Percentiles rank a stretch among this genome's conserved stretches.
Evolutionary conservation across 1,140 invertebrate genomes (phyloP).

Genomic region (Holotrichia oblita): DNA sequence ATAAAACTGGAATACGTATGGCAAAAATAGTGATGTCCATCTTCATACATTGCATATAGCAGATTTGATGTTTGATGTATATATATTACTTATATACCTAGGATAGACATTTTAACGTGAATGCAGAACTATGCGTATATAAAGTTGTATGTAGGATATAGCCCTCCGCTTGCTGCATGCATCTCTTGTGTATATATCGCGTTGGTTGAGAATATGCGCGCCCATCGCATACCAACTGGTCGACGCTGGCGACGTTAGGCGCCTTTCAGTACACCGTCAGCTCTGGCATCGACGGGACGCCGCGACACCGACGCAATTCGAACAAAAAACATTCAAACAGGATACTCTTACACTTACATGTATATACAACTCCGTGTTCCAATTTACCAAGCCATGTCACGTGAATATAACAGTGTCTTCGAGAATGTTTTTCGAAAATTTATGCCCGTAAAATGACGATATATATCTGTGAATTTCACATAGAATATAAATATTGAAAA

Average conservation of each 20-base stretch:
- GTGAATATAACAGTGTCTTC: too few relatives aligned
- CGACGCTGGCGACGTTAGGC: conserved; percentile 15
- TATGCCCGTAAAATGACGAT: neutral
- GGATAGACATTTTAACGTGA: neutral
- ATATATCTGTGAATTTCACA: neutral
- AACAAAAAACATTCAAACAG: neutral
- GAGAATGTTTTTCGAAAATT: neutral
- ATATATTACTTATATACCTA: too few relatives aligned
- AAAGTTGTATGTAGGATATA: too few relatives aligned
- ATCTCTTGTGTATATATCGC: conserved; percentile 14
- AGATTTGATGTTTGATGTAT: neutral
- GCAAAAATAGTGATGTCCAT: neutral
- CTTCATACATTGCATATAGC: neutral
- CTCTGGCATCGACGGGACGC: conserved; percentile 15
- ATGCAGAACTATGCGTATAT: neutral
- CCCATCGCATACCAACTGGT: neutral
- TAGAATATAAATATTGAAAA: neutral
- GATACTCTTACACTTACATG: neutral
- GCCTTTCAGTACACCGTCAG: conserved; percentile 34
- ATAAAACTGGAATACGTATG: neutral
- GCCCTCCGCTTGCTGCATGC: neutral
- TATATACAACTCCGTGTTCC: neutral
- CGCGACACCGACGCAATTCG: neutral
- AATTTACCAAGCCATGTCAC: neutral
- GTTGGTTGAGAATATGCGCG: conserved; percentile 9